Percentiles rank a stretch among this genome's conserved stretches.
Conservation (phyloP, 2,797 vertebrate genomes). For the Falco columbarius region DNA sequence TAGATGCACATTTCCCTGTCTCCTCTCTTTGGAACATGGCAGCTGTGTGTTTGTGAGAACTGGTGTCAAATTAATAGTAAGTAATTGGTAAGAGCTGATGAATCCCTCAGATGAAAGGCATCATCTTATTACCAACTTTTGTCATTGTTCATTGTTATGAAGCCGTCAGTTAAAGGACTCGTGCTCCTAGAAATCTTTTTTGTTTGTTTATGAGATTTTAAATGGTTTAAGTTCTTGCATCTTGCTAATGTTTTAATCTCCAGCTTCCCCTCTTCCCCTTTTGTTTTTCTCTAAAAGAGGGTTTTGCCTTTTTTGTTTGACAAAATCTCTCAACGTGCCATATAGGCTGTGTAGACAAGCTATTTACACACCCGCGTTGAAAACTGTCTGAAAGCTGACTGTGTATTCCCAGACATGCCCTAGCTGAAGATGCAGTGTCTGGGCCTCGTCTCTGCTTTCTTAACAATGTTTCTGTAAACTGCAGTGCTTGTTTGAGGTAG, state of each 20-base stretch:
- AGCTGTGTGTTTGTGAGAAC: background rate
- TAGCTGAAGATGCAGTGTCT: background rate
- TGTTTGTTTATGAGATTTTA: background rate
- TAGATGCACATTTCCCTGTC: background rate
- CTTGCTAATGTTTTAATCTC: background rate
- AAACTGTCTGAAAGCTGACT: background rate
- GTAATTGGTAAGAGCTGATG: background rate
- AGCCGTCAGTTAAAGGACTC: background rate
- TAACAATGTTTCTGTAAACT: background rate
- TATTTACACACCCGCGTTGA: background rate
- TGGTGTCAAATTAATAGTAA: conserved; percentile 3
- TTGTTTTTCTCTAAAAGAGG: background rate
- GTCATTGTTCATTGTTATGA: background rate
- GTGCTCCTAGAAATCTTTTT: background rate
- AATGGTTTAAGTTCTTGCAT: background rate
- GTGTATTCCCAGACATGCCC: background rate
- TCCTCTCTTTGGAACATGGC: background rate
- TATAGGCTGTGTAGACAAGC: background rate
- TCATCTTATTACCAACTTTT: background rate
- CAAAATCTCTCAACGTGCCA: background rate
- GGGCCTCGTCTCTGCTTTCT: background rate
- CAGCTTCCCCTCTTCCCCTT: background rate
- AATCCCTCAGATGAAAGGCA: conserved; percentile 12
- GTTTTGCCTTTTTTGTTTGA: background rate
- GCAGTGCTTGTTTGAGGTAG: background rate